Evolutionary conservation across 1,140 invertebrate genomes (phyloP).

Genomic region (Macrocentrus cingulum): DNA sequence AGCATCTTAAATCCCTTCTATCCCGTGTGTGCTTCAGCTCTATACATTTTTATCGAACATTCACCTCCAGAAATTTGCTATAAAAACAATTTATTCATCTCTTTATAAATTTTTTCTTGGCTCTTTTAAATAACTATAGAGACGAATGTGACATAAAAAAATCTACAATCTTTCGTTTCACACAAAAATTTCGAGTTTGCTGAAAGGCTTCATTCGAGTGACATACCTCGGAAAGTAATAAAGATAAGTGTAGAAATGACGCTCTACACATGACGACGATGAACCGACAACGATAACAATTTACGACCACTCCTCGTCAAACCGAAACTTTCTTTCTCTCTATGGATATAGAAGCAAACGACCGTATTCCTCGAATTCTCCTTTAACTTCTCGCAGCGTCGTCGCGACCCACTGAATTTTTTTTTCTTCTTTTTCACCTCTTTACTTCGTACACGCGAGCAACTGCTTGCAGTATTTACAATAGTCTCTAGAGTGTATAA

Average conservation of each 20-base stretch:
- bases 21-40: too few relatives aligned
- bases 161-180: not conserved
- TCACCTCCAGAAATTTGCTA: not conserved
- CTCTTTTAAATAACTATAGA: not conserved
- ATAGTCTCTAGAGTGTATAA: conserved; percentile 38
- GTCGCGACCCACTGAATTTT: not conserved
- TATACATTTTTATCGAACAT: conserved; percentile 1
- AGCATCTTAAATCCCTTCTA: conserved; percentile 1
- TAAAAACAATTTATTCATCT: not conserved
- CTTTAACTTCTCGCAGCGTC: too few relatives aligned
- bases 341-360: not conserved
- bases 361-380: not conserved
- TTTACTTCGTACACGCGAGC: not conserved
- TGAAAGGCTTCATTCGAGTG: conserved; percentile 20
- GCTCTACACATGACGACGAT: conserved; percentile 6
- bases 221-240: conserved; percentile 22
- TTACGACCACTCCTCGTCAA: conserved; percentile 26
- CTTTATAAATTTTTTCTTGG: not conserved
- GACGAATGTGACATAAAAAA: conserved; percentile 3
- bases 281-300: conserved; percentile 29
- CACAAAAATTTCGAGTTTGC: not conserved
- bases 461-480: conserved; percentile 39
- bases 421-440: not conserved
- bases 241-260: conserved; percentile 25
- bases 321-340: conserved; percentile 19